These are phyloP conservation scores for Xiphydria camelus DNA, from an alignment of 2,888 invertebrate genomes.

Conservation along the genomic window DNA sequence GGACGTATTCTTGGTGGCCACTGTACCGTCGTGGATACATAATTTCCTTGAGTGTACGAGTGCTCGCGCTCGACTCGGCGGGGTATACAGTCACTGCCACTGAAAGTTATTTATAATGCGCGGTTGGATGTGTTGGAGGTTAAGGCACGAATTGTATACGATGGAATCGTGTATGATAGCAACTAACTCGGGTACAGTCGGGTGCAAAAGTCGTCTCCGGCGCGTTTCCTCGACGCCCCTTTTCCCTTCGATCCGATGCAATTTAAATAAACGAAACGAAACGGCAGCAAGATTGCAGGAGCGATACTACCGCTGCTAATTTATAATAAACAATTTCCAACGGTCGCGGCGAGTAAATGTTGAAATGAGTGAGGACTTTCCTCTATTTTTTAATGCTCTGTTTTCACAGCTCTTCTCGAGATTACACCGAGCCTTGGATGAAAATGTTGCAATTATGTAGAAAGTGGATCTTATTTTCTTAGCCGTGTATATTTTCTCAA, in stretches of 20 bases:
- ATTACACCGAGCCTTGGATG: no score
- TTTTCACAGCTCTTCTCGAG: background rate
- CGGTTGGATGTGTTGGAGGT: conserved; percentile 32
- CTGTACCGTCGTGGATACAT: conserved; percentile 31
- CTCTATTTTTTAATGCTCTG: background rate
- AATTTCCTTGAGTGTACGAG: conserved; percentile 28
- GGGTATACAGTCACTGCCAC: conserved; percentile 20
- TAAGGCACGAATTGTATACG: conserved; percentile 37
- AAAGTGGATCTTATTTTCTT: background rate
- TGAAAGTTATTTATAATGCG: conserved; percentile 46
- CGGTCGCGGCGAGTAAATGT: conserved; percentile 4
- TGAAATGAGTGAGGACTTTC: background rate
- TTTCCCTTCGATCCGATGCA: background rate
- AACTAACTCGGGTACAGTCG: conserved; percentile 28
- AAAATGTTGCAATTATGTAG: no score
- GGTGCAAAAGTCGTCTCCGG: conserved; percentile 20
- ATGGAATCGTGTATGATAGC: conserved; percentile 38
- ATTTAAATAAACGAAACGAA: conserved; percentile 17
- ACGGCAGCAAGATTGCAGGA: conserved; percentile 9
- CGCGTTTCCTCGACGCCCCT: background rate
- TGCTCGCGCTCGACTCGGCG: conserved; percentile 4
- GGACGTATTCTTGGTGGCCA: conserved; percentile 23
- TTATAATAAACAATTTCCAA: conserved; percentile 18
- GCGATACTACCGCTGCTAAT: conserved; percentile 14
- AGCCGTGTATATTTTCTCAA: background rate